These are phyloP conservation scores for Troglohyphantes excavatus DNA, from an alignment of 2,888 invertebrate genomes.

Conservation along the genomic window DNA sequence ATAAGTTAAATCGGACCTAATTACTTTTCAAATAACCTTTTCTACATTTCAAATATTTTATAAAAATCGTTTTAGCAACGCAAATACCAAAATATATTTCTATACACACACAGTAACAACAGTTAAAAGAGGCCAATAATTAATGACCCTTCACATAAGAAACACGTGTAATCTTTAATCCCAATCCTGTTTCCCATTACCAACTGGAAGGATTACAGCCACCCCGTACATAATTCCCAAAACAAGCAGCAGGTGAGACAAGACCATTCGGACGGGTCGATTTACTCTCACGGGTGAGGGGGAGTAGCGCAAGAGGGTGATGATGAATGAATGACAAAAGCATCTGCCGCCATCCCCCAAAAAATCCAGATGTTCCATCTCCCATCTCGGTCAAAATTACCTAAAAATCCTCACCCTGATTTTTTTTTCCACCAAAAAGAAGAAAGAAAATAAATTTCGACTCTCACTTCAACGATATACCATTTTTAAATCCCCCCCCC, in stretches of 20 bases:
- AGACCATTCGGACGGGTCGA: constrained; percentile 41
- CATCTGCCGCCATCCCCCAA: constrained; percentile 57
- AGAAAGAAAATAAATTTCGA: too few species aligned
- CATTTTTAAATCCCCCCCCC: constrained; percentile 71
- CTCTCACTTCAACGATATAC: constrained; percentile 17
- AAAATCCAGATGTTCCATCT: constrained; percentile 59
- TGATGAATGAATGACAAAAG: constrained; percentile 64
- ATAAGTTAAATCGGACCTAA: too few species aligned
- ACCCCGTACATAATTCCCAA: constrained; percentile 4
- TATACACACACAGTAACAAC: too few species aligned
- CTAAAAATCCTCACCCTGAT: constrained; percentile 52
- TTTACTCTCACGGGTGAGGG: constrained; percentile 7
- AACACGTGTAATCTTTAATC: too few species aligned
- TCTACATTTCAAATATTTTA: too few species aligned
- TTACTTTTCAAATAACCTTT: too few species aligned
- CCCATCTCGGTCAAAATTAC: constrained; percentile 53
- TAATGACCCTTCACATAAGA: too few species aligned
- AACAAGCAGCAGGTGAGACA: constrained; percentile 55
- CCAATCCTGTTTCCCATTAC: background rate
- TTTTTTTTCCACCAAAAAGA: too few species aligned
- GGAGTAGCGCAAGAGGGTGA: background rate
- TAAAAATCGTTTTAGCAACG: too few species aligned
- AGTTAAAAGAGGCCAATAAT: too few species aligned
- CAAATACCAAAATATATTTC: too few species aligned
- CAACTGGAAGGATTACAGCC: background rate